phyloP scores from a whole-genome alignment of 2,113 vertebrate genomes.

The Macheiramphus alcinus region DNA sequence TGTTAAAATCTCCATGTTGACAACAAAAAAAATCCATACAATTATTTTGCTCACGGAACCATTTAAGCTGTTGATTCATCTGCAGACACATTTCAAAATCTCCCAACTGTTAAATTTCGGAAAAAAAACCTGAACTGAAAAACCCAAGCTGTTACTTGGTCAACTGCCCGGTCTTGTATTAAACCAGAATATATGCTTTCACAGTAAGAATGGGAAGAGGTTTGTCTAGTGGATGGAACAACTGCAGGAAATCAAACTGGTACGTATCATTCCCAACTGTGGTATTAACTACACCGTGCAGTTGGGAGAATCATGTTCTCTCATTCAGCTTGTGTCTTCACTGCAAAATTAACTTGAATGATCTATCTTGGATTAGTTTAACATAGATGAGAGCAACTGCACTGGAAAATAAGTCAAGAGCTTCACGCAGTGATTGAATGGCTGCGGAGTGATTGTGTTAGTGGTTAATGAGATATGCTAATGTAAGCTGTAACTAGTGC shows the following conservation, averaged over 20 bases:
- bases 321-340: not conserved
- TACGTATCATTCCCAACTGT: not conserved
- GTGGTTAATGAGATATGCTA: not conserved
- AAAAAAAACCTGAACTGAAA: not conserved
- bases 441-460: not conserved
- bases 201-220: not conserved
- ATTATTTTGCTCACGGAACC: constrained; percentile 24
- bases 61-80: constrained; percentile 30
- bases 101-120: constrained; percentile 19
- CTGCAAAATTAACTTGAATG: not conserved
- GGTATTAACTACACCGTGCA: not conserved
- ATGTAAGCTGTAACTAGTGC: not conserved
- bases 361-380: not conserved
- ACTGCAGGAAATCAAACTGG: not conserved
- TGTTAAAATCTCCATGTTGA: constrained; percentile 7
- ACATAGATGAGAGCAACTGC: not conserved
- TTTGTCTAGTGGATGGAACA: not conserved
- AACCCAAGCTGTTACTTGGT: not conserved
- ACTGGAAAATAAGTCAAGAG: not conserved
- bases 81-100: constrained; percentile 10
- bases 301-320: not conserved
- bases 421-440: not conserved
- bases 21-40: not conserved
- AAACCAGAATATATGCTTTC: not conserved
- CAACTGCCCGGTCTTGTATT: not conserved